Conservation (phyloP, 2,797 vertebrate genomes). For the Protonibea diacanthus region DNA sequence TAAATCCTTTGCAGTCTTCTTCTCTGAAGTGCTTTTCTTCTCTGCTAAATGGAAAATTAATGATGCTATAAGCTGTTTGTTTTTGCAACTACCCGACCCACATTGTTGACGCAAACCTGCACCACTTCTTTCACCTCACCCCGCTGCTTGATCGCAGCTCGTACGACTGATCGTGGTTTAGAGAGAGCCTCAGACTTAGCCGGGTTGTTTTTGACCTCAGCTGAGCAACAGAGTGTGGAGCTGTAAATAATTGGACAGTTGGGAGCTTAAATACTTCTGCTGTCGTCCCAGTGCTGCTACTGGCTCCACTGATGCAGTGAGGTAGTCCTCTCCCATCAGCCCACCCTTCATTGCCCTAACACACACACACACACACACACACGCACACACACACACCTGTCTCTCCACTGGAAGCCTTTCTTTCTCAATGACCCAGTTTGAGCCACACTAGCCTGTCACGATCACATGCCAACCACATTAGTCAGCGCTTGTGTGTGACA, state of each 20-base stretch:
- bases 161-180: not conserved
- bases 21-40: not conserved
- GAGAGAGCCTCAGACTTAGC: conserved; percentile 25
- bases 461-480: conserved; percentile 49
- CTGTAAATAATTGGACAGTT: conserved; percentile 65
- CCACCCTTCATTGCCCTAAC: conserved; percentile 2
- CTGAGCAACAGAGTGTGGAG: conserved; percentile 28
- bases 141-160: conserved; percentile 2
- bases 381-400: conserved; percentile 26
- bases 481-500: conserved; percentile 42
- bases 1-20: not conserved
- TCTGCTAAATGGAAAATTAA: not conserved
- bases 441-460: conserved; percentile 32
- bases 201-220: conserved; percentile 43
- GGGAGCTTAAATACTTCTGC: conserved; percentile 47
- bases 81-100: too few species aligned
- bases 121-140: not conserved
- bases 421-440: conserved; percentile 48
- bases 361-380: conserved; percentile 15
- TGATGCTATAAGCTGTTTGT: not conserved
- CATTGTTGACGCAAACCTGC: not conserved
- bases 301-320: conserved; percentile 42
- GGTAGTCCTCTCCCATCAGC: conserved; percentile 17
- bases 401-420: conserved; percentile 31
- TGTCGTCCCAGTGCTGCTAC: conserved; percentile 30